Evolutionary conservation across 2,113 vertebrate genomes (phyloP), one percentile per base, ranked within the genome.

Genomic region (Pitta sordida): DNA sequence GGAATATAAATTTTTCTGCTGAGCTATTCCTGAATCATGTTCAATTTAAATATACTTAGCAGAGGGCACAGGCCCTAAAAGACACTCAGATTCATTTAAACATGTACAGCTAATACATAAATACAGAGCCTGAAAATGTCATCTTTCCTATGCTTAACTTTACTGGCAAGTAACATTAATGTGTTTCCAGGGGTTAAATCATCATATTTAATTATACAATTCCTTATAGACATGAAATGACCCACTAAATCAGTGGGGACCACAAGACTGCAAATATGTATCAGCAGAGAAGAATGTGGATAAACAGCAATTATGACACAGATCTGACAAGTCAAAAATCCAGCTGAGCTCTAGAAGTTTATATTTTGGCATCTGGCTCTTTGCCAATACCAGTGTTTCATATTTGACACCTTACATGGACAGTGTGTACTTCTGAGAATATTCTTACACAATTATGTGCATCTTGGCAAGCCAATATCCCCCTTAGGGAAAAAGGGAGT

Each of bases 261-360:
- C 0, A 0, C 48, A 59, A 76, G 63, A 77, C 82, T 91, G 67
- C 79, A 92, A 77, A 91, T 90, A 77, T 36, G 62, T 91, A 87
- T 96, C 94, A 95, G 67, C 84, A 77, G 91, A 88, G 81, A 96
- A 94, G 95, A 96, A 96, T 95, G 93, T 96, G 94, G 84, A 91
- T 86, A 96, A 96, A 96, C 90, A 96, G 91, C 91, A 93, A 80
- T 96, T 83, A 93, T 82, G 79, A 94, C 90, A 94, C 49, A 91
- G 65, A 91, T 94, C 77, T 87, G 84, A 95, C 83, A 90, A 91
- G 53, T 87, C 52, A 94, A 96, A 94, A 90, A 77, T 83, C 75
- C 90, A 94, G 71, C 87, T 92, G 91, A 94, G 67, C 56, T 83
- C 55, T 67, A 32, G 24, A 93, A 94, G 83, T 77, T 86, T 80